Percentiles rank a stretch among this genome's conserved stretches.
These are phyloP conservation scores for Ginglymostoma cirratum DNA, from an alignment of 2,113 vertebrate species.

Conservation along the genomic window DNA sequence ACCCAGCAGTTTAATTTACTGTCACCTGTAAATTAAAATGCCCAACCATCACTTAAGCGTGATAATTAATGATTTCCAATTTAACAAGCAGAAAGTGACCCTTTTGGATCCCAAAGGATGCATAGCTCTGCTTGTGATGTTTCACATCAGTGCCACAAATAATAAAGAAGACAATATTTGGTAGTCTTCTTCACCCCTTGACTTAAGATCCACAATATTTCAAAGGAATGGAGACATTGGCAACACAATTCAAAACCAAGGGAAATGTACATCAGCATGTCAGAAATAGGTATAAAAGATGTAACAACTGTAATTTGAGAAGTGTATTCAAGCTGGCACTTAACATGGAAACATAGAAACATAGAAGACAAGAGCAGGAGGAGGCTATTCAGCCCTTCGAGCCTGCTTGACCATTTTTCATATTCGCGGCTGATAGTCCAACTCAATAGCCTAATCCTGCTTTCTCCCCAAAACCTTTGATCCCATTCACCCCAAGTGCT, in stretches of 20 bases:
- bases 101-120: neutral
- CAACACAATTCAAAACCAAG: neutral
- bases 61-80: neutral
- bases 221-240: neutral
- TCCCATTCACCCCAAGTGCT: too few species aligned
- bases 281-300: neutral
- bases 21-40: neutral
- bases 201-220: neutral
- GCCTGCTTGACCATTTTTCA: too few species aligned
- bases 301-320: neutral
- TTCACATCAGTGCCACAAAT: neutral
- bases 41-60: neutral
- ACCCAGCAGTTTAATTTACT: neutral
- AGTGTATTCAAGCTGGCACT: neutral
- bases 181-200: neutral
- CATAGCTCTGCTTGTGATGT: neutral
- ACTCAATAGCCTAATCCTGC: too few species aligned
- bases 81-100: neutral
- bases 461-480: too few species aligned
- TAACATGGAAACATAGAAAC: neutral
- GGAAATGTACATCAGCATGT: neutral
- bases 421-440: too few species aligned
- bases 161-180: neutral
- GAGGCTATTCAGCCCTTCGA: too few species aligned
- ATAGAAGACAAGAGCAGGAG: too few species aligned